Evolutionary conservation across 2,113 vertebrate genomes (phyloP).

Genomic region (Perca fluviatilis): DNA sequence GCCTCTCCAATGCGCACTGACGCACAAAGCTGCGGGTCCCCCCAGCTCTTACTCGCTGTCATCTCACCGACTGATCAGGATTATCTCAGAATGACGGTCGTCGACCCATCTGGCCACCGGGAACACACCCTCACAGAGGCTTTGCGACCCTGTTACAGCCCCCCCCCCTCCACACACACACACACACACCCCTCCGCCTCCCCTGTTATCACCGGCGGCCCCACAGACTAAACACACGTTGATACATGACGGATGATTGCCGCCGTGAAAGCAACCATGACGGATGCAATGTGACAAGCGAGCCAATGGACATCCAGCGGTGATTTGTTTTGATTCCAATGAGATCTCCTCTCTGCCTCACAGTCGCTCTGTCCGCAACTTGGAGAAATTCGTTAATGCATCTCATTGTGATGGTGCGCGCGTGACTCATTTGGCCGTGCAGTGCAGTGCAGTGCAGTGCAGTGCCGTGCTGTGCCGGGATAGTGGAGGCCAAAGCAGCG

Average conservation of each 20-base stretch:
- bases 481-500: slow-evolving; percentile 13
- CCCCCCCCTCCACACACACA: background rate
- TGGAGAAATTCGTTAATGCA: slow-evolving; percentile 26
- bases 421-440: slow-evolving; percentile 39
- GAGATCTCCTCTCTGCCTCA: slow-evolving; percentile 11
- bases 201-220: slow-evolving; percentile 8
- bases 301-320: slow-evolving; percentile 25
- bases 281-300: slow-evolving; percentile 50
- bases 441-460: slow-evolving; percentile 7
- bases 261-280: slow-evolving; percentile 21
- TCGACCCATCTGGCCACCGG: slow-evolving; percentile 47
- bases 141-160: slow-evolving; percentile 14
- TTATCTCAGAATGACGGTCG: slow-evolving; percentile 43
- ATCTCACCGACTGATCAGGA: slow-evolving; percentile 67
- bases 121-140: slow-evolving; percentile 47
- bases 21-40: slow-evolving; percentile 72
- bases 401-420: slow-evolving; percentile 21
- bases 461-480: slow-evolving; percentile 8
- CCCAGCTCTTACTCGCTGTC: slow-evolving; percentile 62
- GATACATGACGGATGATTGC: slow-evolving; percentile 29
- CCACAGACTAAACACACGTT: slow-evolving; percentile 40
- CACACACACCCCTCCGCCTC: background rate
- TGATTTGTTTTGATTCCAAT: slow-evolving; percentile 28
- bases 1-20: slow-evolving; percentile 78
- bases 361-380: background rate